phyloP scores from a whole-genome alignment of 2,113 vertebrate genomes.

The Salvator merianae region DNA sequence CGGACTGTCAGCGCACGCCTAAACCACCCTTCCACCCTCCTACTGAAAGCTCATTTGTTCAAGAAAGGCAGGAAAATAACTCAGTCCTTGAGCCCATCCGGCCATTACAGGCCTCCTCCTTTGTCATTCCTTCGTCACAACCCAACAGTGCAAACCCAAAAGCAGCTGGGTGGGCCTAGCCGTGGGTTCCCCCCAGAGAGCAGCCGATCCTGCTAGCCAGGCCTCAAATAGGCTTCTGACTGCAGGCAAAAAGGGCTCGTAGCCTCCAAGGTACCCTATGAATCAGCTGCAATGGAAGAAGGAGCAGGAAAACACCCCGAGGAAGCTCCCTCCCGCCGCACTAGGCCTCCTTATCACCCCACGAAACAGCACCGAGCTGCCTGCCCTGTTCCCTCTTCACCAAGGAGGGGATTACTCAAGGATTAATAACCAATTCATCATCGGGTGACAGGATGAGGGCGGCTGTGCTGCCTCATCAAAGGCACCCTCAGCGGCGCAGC shows the following conservation, averaged over 20 bases:
- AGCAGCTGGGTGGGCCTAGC: too few species aligned
- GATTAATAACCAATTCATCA: not conserved
- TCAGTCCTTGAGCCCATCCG: too few species aligned
- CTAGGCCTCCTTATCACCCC: accelerated
- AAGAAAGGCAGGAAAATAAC: not conserved
- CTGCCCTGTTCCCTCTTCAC: accelerated
- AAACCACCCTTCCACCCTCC: not conserved
- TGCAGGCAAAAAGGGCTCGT: too few species aligned
- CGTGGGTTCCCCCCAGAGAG: too few species aligned
- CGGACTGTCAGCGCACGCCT: accelerated
- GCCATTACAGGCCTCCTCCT: too few species aligned
- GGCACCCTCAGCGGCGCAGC: not conserved
- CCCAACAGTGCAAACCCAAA: too few species aligned
- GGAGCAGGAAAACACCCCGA: not conserved
- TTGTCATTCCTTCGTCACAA: not conserved
- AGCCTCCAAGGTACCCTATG: accelerated
- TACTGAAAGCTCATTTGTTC: accelerated
- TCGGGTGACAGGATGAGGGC: not conserved
- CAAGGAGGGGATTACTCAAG: not conserved
- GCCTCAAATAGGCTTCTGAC: accelerated
- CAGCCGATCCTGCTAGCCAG: not conserved
- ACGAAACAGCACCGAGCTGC: accelerated
- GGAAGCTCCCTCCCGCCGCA: accelerated
- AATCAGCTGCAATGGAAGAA: accelerated
- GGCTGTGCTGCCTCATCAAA: not conserved